These are phyloP conservation scores for Drosophila trichaetosa DNA, from an alignment of 2,888 invertebrate genomes.

Conservation along the genomic window DNA sequence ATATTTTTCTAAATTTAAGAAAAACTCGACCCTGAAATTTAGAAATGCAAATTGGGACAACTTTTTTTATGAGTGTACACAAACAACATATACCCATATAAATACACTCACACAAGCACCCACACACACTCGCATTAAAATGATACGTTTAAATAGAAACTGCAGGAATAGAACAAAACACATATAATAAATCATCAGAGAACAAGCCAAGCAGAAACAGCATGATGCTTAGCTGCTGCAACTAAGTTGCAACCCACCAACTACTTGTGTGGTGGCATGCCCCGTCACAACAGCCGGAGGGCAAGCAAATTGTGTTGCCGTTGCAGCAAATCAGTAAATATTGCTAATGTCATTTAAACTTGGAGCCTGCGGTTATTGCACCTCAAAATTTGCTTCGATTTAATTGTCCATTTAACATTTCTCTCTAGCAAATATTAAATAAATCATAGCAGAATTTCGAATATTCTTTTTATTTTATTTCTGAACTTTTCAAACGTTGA, in stretches of 20 bases:
- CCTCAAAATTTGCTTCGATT: neutral
- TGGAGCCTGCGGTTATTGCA: neutral
- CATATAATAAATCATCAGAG: conserved; percentile 77
- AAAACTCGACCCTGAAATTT: neutral
- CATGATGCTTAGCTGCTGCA: conserved; percentile 48
- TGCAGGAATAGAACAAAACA: conserved; percentile 69
- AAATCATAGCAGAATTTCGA: neutral
- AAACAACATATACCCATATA: neutral
- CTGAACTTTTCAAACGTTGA: neutral
- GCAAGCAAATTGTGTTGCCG: conserved; percentile 55
- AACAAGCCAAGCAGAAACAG: conserved; percentile 71
- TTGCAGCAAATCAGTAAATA: conserved; percentile 8
- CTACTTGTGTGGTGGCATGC: conserved; percentile 17
- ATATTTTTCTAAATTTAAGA: neutral
- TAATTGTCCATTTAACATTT: neutral
- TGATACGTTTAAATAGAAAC: conserved; percentile 42
- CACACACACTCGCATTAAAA: conserved; percentile 8
- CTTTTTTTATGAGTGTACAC: conserved; percentile 19
- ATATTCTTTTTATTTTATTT: neutral
- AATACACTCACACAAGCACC: neutral
- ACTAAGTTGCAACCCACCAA: conserved; percentile 23
- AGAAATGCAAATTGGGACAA: neutral
- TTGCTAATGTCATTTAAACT: neutral
- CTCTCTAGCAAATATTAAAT: neutral
- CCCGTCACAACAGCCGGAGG: conserved; percentile 32